Base-by-base conservation (phyloP, 2,888 invertebrate genomes). In the Thymelicus lineola region DNA sequence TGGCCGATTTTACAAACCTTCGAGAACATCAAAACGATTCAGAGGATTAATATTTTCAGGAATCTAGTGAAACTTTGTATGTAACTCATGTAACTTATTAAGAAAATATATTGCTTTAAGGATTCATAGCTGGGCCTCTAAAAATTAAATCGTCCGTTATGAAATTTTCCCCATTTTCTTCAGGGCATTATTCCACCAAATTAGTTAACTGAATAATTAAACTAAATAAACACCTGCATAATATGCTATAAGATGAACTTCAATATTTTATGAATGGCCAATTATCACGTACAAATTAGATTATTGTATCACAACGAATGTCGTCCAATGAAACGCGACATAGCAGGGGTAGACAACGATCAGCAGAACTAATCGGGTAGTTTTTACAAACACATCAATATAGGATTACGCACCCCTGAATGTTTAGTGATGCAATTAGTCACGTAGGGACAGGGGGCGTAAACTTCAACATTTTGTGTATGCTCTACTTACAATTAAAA, bases 301-400 rank as follows among this genome's bases (percentile, higher is more conserved):
- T 63, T 58, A 63, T 57, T 57, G 63, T 58, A 58, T 20, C 36
- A 68, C 36, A 50, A 20, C 36, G 55, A 57, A 53, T 28, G 38
- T 35, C 9, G 48, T 35, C 63, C 58, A 69, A 69, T 69, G 63
- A 69, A 48, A 69, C 63, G 62, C 36, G 36, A 58, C 69, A 45
- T 35, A 28, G 58, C 58, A 62, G 69, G 68, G 69, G 69, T 62
- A 69, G 62, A 69, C 69, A 69, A 69, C 69, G 62, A 69, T 63
- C 62, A 58, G 62, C 62, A 38, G 63, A 69, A 69, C 68, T 90
- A 89, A 92, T 93, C 93, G 85, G 88, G 91, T 91, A 91, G 92
- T 93, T 93, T 93, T 93, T 92, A 93, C 91, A 90, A 91, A 92
- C 89, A 86, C 91, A 93, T 93, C 92, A 91, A 87, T 87, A 87